phyloP scores from a whole-genome alignment of 2,797 vertebrate species.

The Paguma larvata region DNA sequence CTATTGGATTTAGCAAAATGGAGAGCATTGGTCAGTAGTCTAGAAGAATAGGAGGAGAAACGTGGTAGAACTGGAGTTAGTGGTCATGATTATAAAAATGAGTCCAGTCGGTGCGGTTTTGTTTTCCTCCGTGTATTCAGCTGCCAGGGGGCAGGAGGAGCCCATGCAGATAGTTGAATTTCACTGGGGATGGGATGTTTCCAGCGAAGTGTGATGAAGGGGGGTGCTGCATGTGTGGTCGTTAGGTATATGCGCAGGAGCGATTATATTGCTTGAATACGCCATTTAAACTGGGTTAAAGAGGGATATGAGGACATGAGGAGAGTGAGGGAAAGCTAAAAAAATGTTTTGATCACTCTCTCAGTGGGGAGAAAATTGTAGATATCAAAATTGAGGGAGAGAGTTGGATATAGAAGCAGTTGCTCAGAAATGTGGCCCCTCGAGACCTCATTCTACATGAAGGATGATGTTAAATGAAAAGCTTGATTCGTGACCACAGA shows the following conservation, averaged over 20 bases:
- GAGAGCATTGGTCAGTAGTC: not conserved
- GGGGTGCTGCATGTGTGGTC: not conserved
- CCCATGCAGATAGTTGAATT: not conserved
- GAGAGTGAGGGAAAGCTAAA: not conserved
- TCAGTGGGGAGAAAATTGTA: not conserved
- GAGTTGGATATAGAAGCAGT: not conserved
- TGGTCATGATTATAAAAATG: not conserved
- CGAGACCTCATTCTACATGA: not conserved
- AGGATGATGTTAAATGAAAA: not conserved
- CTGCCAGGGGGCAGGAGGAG: not conserved
- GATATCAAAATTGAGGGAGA: not conserved
- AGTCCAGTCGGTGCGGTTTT: not conserved
- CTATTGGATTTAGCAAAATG: not conserved
- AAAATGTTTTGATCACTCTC: not conserved
- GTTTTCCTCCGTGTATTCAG: not conserved
- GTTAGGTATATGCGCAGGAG: not conserved
- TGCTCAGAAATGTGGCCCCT: not conserved
- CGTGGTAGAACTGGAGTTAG: not conserved
- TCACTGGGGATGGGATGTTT: not conserved
- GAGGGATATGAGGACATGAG: not conserved
- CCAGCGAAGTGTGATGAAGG: not conserved
- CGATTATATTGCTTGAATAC: not conserved
- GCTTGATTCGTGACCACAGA: slow-evolving; percentile 1
- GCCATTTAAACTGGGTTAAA: not conserved
- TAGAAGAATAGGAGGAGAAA: not conserved